Evolutionary conservation across 2,888 invertebrate species (phyloP), one percentile per base, ranked within the genome.

Genomic region (Dynastes hyllus): DNA sequence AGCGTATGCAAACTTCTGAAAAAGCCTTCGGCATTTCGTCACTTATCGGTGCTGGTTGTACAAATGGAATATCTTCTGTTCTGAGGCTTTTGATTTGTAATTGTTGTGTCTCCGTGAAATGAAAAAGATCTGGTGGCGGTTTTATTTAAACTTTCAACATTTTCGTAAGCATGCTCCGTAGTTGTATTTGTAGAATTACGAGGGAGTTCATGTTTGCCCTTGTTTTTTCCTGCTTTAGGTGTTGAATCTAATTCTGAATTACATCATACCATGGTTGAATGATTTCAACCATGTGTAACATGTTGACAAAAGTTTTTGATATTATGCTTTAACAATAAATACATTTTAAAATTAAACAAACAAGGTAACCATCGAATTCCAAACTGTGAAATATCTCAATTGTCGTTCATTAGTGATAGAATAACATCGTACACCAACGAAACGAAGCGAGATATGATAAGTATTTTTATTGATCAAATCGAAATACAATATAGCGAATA

Each of bases 211-310:
- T 63, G 4, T 81, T 90, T 88, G 83, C 91, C 89, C 85, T 92
- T 89, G 80, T 90, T 90, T 27, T 93, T 85, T 75, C 90, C 91
- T 22, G 90, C 87, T 83, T 91, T 92, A 0, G 92, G 91, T n/a
- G 83, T 82, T 5, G 80, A 81, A 80, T 69, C 83, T 76, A 75
- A 81, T 16, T 75, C 81, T 5, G 81, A 77, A 8, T 22, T 22
- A 22, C 22, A 22, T 22, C 22, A 22, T 22, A 22, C 22, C 22
- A 22, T 22, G 22, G 22, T 22, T 22, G 22, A 22, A 22, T 22
- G 22, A 22, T 22, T 22, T 22, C 22, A 22, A 22, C 22, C 22
- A 22, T 22, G 22, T 22, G 22, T 22, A 22, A 22, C 22, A 22
- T 22, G 22, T 22, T 22, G 22, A 22, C 22, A 22, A 22, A 22